phyloP scores from a whole-genome alignment of 2,888 invertebrate genomes.

The Onchidella celtica region DNA sequence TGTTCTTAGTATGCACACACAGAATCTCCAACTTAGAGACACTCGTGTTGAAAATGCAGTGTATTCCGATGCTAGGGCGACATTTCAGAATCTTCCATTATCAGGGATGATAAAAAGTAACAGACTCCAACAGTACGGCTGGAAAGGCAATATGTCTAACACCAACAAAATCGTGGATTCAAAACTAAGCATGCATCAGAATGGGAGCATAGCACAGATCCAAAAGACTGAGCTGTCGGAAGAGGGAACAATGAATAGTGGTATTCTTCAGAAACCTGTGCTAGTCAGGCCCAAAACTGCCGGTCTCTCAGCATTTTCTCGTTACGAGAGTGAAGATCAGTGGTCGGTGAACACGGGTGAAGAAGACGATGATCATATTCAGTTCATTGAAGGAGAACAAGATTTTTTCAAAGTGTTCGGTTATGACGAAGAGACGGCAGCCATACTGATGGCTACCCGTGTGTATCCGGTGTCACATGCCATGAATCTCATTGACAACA shows the following conservation, averaged over 20 bases:
- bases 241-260: not conserved
- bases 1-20: constrained; percentile 1
- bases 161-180: no score
- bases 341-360: constrained; percentile 34
- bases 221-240: not conserved
- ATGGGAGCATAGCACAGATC: no score
- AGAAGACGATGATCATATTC: constrained; percentile 29
- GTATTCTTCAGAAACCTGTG: not conserved
- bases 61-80: not conserved
- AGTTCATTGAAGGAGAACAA: constrained; percentile 41
- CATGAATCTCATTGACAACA: no score
- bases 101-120: no score
- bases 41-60: not conserved
- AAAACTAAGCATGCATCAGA: no score
- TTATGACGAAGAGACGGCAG: constrained; percentile 38
- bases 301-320: not conserved
- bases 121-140: no score
- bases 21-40: constrained; percentile 3
- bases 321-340: constrained; percentile 17
- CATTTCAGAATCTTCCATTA: not conserved
- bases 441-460: constrained; percentile 32
- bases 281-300: constrained; percentile 26
- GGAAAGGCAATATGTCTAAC: no score
- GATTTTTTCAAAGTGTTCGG: constrained; percentile 45
- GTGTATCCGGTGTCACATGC: constrained; percentile 4